Percentiles rank a stretch among this genome's conserved stretches.
phyloP scores from a whole-genome alignment of 2,113 vertebrate species.

The Thermophis baileyi region DNA sequence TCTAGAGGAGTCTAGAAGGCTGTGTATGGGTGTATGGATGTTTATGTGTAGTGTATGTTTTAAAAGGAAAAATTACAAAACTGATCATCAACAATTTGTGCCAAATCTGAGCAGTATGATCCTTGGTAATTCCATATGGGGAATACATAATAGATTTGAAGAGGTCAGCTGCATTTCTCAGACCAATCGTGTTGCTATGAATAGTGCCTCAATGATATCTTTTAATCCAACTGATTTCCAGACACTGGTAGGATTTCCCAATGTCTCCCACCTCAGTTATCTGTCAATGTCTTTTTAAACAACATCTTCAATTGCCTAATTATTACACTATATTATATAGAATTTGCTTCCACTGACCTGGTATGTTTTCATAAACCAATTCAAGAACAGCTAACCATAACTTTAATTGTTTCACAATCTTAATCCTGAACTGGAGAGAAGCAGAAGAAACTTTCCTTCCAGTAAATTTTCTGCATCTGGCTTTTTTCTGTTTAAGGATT shows the following conservation, averaged over 20 bases:
- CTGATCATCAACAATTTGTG: background rate
- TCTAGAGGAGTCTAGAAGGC: background rate
- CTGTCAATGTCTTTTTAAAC: background rate
- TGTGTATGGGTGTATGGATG: background rate
- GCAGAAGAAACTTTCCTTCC: background rate
- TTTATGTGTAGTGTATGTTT: background rate
- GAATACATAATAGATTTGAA: background rate
- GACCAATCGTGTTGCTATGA: no score
- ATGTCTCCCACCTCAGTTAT: no score
- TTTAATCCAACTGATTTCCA: no score
- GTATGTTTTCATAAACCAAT: background rate
- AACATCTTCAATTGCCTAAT: background rate
- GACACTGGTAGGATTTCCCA: no score
- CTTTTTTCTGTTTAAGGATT: conserved; percentile 2
- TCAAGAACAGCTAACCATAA: background rate
- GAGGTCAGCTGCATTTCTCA: background rate
- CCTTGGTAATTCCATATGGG: background rate
- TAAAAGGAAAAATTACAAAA: background rate
- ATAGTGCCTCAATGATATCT: no score
- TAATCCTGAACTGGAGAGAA: background rate
- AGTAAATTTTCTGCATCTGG: background rate
- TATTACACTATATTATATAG: background rate
- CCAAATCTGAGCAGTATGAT: background rate
- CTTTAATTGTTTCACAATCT: background rate
- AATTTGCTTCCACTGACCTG: background rate